Percentiles rank a stretch among this genome's conserved stretches.
These are phyloP conservation scores for Sinocyclocheilus rhinocerous DNA, from an alignment of 2,113 vertebrate species.

Conservation along the genomic window DNA sequence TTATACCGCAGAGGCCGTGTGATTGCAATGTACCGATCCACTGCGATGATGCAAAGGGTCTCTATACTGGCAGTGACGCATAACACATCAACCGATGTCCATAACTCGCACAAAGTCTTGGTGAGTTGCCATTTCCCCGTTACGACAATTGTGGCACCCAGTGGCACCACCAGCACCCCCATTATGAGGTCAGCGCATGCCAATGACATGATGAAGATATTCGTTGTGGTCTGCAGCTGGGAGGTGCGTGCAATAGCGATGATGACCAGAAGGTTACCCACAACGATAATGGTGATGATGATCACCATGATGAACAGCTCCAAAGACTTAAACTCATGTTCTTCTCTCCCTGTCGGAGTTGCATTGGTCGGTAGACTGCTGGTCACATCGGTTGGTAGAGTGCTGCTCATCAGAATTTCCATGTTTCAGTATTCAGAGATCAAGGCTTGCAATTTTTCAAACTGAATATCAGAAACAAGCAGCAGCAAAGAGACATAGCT, in stretches of 20 bases:
- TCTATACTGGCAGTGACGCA: conserved; percentile 96
- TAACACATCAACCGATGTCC: conserved; percentile 94
- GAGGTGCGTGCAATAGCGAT: conserved; percentile 85
- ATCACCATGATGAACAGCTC: conserved; percentile 75
- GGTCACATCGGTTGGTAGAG: not conserved
- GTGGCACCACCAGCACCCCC: conserved; percentile 92
- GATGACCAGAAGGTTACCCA: conserved; percentile 91
- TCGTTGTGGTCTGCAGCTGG: conserved; percentile 90
- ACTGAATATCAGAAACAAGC: conserved; percentile 16
- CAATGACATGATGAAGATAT: conserved; percentile 94
- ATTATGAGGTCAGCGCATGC: conserved; percentile 93
- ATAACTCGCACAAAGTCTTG: conserved; percentile 80
- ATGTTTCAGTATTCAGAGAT: conserved; percentile 57
- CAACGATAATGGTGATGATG: conserved; percentile 82
- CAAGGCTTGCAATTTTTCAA: not conserved
- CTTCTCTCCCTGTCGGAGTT: not conserved
- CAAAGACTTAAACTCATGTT: conserved; percentile 67
- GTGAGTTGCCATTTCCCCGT: conserved; percentile 83
- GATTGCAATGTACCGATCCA: conserved; percentile 93
- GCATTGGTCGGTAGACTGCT: not conserved
- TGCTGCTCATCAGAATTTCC: conserved; percentile 53
- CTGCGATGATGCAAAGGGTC: conserved; percentile 90
- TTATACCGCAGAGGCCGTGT: conserved; percentile 85
- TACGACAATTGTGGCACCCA: conserved; percentile 84
- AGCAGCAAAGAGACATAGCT: conserved; percentile 32